Evolutionary conservation across 2,797 vertebrate genomes (phyloP), one percentile per base, ranked within the genome.

Genomic region (Pangasius krempfi): DNA sequence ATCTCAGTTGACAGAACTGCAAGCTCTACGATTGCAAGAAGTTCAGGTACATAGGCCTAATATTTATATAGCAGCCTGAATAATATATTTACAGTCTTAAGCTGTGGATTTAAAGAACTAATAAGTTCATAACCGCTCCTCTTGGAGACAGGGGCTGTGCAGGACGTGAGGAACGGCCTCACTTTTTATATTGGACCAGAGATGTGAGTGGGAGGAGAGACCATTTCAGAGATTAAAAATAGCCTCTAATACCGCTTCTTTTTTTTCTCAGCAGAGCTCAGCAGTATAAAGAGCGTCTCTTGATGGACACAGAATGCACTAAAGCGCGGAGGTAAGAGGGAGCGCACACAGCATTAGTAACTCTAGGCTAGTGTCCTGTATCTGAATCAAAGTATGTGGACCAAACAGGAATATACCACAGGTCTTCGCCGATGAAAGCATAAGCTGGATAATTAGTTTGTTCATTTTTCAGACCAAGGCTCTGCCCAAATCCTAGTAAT

Each of bases 221-320:
- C 94, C 93, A 93, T 92, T 96, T 94, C 96, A 95, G 94, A 94
- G 93, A 95, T 98, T 96, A 96, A 97, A 98, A 98, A 97, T 98
- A 97, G 96, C 96, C 95, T 96, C 96, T 96, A 95, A 93, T 96
- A 96, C 22, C 14, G 44, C 52, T 47, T 44, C 33, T 58, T 47
- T 16, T 16, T 22, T 22, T 3, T 0, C 96, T 96, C 96, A 95
- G 95, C 96, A 94, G 95, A 95, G 95, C 94, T 93, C 93, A 94
- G 95, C 94, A 92, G 96, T 98, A 99, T 99, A 99, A 98, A 99
- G 98, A 98, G 94, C 92, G 94, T 93, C 91, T 37, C n/a, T 62
- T 30, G 33, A 56, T 60, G 27, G 95, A 93, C 92, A 91, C 91
- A 27, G 50, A 40, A 64, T 87, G 80, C 80, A 30, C 66, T 52